A percentile compares a stretch with the other conserved stretches of the same genome.
Conservation (phyloP, 2,113 vertebrate genomes). For the Jaculus jaculus region DNA sequence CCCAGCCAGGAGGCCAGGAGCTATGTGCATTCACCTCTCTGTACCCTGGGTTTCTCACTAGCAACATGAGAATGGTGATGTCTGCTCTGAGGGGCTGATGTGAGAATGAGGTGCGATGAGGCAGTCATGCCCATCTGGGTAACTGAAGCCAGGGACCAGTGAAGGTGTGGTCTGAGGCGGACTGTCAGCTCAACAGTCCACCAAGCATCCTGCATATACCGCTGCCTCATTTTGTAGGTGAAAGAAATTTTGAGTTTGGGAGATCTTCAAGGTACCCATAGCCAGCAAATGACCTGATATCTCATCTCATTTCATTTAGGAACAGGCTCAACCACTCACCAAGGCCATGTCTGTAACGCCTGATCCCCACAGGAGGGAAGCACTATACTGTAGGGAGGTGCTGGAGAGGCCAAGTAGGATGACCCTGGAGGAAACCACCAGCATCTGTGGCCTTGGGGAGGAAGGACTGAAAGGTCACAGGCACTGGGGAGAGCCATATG, state of each 20-base stretch:
- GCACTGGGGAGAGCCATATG: not conserved
- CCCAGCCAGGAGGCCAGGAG: not conserved
- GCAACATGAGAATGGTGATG: not conserved
- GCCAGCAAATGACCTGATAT: not conserved
- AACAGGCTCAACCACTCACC: slow-evolving; percentile 5
- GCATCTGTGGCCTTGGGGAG: slow-evolving; percentile 57
- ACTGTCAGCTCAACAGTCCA: not conserved
- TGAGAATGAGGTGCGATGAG: not conserved
- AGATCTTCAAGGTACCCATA: not conserved
- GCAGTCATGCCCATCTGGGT: not conserved
- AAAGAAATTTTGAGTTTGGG: slow-evolving; percentile 13
- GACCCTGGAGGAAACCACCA: slow-evolving; percentile 53
- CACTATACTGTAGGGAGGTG: not conserved
- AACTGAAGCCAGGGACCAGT: not conserved
- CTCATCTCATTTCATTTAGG: not conserved
- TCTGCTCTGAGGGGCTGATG: not conserved
- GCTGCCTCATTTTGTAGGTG: not conserved
- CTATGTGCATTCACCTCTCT: not conserved
- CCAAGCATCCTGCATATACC: not conserved
- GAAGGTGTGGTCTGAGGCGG: not conserved
- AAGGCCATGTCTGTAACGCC: not conserved
- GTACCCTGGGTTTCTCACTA: not conserved
- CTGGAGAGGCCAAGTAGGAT: not conserved
- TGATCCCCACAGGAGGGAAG: not conserved
- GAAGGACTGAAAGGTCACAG: slow-evolving; percentile 57